Conservation (phyloP, 2,113 vertebrate species). For the Jaculus jaculus region DNA sequence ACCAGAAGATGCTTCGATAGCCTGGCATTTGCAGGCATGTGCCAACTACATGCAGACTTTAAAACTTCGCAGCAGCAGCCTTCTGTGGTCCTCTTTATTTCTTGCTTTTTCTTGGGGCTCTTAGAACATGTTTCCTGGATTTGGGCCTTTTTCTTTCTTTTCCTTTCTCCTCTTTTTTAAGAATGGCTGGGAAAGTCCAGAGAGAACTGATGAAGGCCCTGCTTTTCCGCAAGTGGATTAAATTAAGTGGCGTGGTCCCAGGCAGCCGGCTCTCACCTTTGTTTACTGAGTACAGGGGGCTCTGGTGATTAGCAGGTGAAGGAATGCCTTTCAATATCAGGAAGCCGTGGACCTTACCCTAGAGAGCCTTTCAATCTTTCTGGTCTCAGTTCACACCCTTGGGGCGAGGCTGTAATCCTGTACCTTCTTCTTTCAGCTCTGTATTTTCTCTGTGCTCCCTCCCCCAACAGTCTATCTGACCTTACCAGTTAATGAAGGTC, state of each 20-base stretch:
- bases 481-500: conserved; percentile 70
- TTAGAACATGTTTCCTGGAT: background rate
- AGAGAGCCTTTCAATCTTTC: background rate
- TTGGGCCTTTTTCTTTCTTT: background rate
- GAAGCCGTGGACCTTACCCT: background rate
- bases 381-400: background rate
- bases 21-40: background rate
- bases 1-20: background rate
- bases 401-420: background rate
- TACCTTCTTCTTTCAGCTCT: background rate
- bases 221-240: background rate
- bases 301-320: background rate
- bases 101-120: background rate
- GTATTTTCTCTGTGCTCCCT: background rate
- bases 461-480: conserved; percentile 36
- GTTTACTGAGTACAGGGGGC: background rate
- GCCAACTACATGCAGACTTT: background rate
- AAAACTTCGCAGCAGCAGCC: background rate
- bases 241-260: background rate
- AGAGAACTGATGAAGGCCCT: background rate
- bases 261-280: background rate
- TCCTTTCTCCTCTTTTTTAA: background rate
- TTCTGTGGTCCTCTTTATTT: background rate
- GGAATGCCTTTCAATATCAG: background rate
- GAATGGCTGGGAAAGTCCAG: background rate